Base-by-base conservation (phyloP, 2,888 invertebrate species). In the Eupithecia subfuscata region DNA sequence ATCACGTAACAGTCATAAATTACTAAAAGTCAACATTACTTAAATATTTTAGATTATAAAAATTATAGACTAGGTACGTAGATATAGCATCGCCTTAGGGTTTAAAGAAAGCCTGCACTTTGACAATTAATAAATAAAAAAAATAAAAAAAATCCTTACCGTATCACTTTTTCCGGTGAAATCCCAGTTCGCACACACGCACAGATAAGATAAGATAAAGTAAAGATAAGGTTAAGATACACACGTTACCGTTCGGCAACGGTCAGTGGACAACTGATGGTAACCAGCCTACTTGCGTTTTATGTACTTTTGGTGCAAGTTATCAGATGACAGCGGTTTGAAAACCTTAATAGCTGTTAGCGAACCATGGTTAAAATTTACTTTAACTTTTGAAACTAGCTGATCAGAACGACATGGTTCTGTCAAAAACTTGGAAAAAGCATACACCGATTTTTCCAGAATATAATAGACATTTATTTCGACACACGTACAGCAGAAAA, bases 201-300 rank as follows among this genome's bases (percentile, higher is more conserved):
- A 64, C 64, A 34, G 64, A 64, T 60, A 60, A 60, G 56, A 56
- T 64, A 30, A 56, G 60, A 60, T 64, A 12, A 64, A 64, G 64
- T 64, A 5, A 64, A 64, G 64, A 63, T 30, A 63, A 16, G 11
- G 16, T 22, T 56, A 14, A 22, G 16, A 34, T 34, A 64, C 34
- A 63, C 63, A 34, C 64, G 64, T 34, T 34, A 64, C 64, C 64
- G 30, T 64, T 64, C 30, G 34, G 0, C 9, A 34, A 64, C 64
- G 64, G 34, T 34, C 64, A 8, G 64, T 64, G 64, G 18, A 34
- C 64, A 34, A 64, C 64, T 64, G 64, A 16, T 18, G 64, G 64
- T 34, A 9, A 64, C 30, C 64, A 34, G 64, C 34, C 30, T 64
- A 34, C 34, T 30, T 34, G 64, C 34, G 64, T 34, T 64, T 18